Evolutionary conservation across 2,113 vertebrate species (phyloP).

Genomic region (Synodontis membranacea): DNA sequence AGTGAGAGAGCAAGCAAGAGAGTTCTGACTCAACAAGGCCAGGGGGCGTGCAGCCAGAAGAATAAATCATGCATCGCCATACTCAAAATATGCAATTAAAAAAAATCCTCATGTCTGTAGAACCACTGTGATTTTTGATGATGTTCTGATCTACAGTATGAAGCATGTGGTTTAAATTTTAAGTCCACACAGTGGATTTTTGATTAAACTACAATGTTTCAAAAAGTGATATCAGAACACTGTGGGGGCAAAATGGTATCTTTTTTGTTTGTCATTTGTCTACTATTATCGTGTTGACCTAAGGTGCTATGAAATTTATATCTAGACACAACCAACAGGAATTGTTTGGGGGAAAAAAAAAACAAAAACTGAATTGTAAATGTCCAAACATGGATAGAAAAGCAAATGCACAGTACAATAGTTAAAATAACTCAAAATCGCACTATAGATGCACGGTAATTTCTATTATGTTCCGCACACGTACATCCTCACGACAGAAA

Average conservation of each 20-base stretch:
- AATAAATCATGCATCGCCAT: not conserved
- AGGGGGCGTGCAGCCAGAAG: not conserved
- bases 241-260: not conserved
- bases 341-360: not conserved
- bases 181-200: not conserved
- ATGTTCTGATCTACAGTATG: not conserved
- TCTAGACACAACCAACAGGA: not conserved
- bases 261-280: not conserved
- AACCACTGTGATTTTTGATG: not conserved
- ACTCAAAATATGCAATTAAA: not conserved
- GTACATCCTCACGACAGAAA: conserved; percentile 26
- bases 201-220: not conserved
- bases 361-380: not conserved
- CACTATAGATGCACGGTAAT: not conserved
- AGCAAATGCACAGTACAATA: not conserved
- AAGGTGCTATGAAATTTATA: not conserved
- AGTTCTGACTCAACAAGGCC: conserved; percentile 12
- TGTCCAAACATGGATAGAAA: not conserved
- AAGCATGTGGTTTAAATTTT: not conserved
- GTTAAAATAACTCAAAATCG: not conserved
- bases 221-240: not conserved
- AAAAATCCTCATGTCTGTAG: not conserved
- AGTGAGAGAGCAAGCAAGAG: not conserved
- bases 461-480: not conserved
- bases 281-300: not conserved